A percentile compares a stretch with the other conserved stretches of the same genome.
phyloP scores from a whole-genome alignment of 2,797 vertebrate species.

The Sandelia bainsii region DNA sequence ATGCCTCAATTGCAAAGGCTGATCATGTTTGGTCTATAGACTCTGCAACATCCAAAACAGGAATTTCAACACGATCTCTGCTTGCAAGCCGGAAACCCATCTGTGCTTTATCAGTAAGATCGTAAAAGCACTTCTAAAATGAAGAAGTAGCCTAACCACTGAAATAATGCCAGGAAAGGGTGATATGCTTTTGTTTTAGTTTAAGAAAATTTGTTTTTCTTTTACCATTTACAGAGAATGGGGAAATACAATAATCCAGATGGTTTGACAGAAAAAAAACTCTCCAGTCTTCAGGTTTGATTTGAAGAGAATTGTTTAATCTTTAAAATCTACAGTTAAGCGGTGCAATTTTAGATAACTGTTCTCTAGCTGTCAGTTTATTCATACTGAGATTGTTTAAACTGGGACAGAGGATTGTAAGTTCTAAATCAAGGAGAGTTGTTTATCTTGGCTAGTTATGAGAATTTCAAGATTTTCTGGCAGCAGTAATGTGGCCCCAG shows the following conservation, averaged over 20 bases:
- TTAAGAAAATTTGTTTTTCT: conserved; percentile 5
- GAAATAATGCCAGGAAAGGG: conserved; percentile 21
- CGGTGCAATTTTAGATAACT: too few species aligned
- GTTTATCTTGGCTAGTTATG: neutral
- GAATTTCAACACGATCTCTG: conserved; percentile 18
- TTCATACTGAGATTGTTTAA: neutral
- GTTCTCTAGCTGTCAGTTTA: too few species aligned
- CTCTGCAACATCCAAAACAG: conserved; percentile 4
- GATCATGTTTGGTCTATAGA: conserved; percentile 10
- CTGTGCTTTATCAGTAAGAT: conserved; percentile 24
- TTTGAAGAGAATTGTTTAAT: neutral
- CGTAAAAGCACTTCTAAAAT: conserved; percentile 26
- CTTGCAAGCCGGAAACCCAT: conserved; percentile 4
- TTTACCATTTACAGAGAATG: conserved; percentile 1
- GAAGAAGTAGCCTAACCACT: conserved; percentile 7
- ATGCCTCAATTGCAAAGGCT: neutral
- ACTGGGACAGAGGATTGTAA: neutral
- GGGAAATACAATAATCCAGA: conserved; percentile 11
- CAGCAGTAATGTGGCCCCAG: conserved; percentile 1
- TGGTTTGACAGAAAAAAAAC: neutral
- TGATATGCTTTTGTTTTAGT: neutral
- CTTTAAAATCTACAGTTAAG: neutral
- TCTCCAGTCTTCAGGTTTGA: neutral
- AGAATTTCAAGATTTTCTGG: neutral
- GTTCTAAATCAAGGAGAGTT: neutral